Percentiles rank a stretch among this genome's conserved stretches.
These are phyloP conservation scores for Tortrix viridana DNA, from an alignment of 2,888 invertebrate genomes.

Conservation along the genomic window DNA sequence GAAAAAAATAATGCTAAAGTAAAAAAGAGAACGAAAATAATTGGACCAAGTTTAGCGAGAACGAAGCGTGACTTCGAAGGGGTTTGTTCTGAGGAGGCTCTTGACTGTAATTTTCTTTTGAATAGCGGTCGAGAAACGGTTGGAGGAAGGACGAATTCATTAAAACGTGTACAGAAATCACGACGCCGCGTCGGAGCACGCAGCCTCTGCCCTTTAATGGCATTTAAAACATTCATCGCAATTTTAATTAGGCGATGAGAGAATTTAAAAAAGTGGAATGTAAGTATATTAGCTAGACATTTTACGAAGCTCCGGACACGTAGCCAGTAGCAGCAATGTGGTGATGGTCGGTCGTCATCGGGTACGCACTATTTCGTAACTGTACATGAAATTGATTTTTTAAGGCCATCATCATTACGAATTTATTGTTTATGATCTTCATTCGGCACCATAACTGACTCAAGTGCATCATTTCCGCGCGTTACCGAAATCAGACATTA, in stretches of 20 bases:
- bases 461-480: slow-evolving; percentile 67
- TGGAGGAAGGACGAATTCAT: slow-evolving; percentile 75
- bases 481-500: slow-evolving; percentile 67
- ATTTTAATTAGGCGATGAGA: slow-evolving; percentile 33
- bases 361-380: slow-evolving; percentile 60
- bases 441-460: slow-evolving; percentile 65
- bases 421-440: slow-evolving; percentile 74
- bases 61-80: slow-evolving; percentile 78
- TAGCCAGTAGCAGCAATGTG: slow-evolving; percentile 25
- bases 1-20: slow-evolving; percentile 60
- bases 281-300: slow-evolving; percentile 20
- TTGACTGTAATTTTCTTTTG: slow-evolving; percentile 78
- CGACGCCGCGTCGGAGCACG: slow-evolving; percentile 63
- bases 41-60: slow-evolving; percentile 77
- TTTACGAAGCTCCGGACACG: slow-evolving; percentile 18
- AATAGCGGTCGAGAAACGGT: slow-evolving; percentile 70
- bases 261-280: slow-evolving; percentile 14
- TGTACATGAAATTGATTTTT: slow-evolving; percentile 76
- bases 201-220: slow-evolving; percentile 63
- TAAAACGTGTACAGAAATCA: slow-evolving; percentile 77
- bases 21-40: slow-evolving; percentile 73
- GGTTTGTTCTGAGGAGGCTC: slow-evolving; percentile 76
- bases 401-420: slow-evolving; percentile 72
- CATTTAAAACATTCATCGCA: slow-evolving; percentile 57
- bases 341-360: slow-evolving; percentile 55